Percentiles rank a stretch among this genome's conserved stretches.
Evolutionary conservation across 2,888 invertebrate species (phyloP).

Genomic region (Leuctra nigra): DNA sequence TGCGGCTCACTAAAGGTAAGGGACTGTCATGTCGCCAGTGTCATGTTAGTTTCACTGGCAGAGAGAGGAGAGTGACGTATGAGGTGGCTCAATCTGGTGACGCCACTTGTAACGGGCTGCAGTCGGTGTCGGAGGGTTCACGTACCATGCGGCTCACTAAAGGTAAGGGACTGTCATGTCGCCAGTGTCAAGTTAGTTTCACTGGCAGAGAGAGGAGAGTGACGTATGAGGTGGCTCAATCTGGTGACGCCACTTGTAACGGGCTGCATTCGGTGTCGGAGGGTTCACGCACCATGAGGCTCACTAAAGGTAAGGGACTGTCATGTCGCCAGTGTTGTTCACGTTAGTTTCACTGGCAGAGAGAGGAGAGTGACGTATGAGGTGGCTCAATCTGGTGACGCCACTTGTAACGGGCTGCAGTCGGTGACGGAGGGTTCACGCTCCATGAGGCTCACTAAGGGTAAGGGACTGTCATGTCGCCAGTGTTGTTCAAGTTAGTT

Average conservation of each 20-base stretch:
- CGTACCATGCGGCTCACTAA: constrained; percentile 69
- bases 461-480: too few species aligned
- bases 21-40: too few species aligned
- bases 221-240: constrained; percentile 39
- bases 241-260: constrained; percentile 73
- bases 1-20: constrained; percentile 68
- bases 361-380: constrained; percentile 21
- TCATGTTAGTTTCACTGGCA: too few species aligned
- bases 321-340: too few species aligned
- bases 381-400: constrained; percentile 58
- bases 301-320: constrained; percentile 65
- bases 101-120: constrained; percentile 71
- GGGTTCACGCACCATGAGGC: constrained; percentile 70
- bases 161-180: constrained; percentile 46
- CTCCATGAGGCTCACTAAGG: constrained; percentile 69
- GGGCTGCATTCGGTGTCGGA: constrained; percentile 68
- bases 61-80: constrained; percentile 20
- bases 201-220: constrained; percentile 22
- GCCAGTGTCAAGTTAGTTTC: too few species aligned
- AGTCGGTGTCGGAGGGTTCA: constrained; percentile 69
- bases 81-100: constrained; percentile 55
- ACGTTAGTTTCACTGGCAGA: too few species aligned
- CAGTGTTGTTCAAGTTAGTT: too few species aligned
- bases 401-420: constrained; percentile 69
- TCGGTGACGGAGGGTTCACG: constrained; percentile 70